A percentile compares a stretch with the other conserved stretches of the same genome.
Evolutionary conservation across 1,140 invertebrate species (phyloP).

Genomic region (Lepidurus apus): DNA sequence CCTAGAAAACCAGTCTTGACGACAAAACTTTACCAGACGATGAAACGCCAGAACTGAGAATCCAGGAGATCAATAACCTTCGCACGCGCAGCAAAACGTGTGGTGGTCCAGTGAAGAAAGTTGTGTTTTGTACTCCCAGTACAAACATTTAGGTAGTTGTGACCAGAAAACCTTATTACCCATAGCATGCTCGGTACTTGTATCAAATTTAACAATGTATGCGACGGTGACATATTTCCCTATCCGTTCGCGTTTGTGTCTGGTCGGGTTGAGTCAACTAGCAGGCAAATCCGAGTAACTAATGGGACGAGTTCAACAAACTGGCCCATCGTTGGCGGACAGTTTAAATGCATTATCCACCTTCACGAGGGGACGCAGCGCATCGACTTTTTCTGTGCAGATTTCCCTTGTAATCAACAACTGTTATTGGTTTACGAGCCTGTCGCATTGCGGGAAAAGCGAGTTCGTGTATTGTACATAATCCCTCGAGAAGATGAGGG

Average conservation of each 20-base stretch:
- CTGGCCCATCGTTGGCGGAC: not conserved
- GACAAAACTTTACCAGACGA: conserved; percentile 4
- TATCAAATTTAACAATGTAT: conserved; percentile 1
- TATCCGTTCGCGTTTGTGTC: not conserved
- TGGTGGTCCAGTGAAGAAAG: not conserved
- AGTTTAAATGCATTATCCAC: not conserved
- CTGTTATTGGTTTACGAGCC: not conserved
- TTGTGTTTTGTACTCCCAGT: not conserved
- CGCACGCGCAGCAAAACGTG: conserved; percentile 7
- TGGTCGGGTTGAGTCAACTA: not conserved
- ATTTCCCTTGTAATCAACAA: not conserved
- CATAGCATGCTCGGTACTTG: not conserved
- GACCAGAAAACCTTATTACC: not conserved
- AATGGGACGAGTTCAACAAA: not conserved
- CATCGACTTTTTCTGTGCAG: not conserved
- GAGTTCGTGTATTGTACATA: conserved; percentile 54
- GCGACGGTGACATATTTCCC: conserved; percentile 16
- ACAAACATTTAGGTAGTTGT: not conserved
- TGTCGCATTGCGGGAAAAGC: conserved; percentile 3
- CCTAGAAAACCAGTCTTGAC: not conserved
- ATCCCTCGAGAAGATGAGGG: conserved; percentile 70
- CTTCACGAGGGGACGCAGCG: not conserved
- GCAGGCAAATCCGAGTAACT: not conserved
- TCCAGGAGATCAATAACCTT: not conserved
- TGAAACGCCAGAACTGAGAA: not conserved